Percentiles rank a stretch among this genome's conserved stretches.
Conservation (phyloP, 1,140 invertebrate genomes). For the Drosophila baimaii region DNA sequence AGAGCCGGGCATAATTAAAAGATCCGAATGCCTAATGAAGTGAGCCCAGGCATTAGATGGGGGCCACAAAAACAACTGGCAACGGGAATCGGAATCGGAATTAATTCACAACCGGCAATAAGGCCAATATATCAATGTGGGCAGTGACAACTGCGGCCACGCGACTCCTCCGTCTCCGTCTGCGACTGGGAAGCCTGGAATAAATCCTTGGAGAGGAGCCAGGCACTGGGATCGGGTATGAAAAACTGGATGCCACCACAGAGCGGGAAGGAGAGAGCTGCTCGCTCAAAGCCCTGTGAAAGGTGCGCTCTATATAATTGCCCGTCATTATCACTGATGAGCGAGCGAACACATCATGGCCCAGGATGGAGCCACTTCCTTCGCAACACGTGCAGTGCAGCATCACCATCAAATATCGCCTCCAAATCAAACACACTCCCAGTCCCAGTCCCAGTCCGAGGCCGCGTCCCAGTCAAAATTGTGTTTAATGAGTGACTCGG, state of each 20-base stretch:
- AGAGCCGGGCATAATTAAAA: slow-evolving; percentile 70
- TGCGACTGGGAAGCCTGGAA: slow-evolving; percentile 6
- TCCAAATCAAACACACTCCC: slow-evolving; percentile 71
- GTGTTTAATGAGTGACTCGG: slow-evolving; percentile 80
- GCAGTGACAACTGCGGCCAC: slow-evolving; percentile 59
- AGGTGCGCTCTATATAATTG: slow-evolving; percentile 58
- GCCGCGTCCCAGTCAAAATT: slow-evolving; percentile 56
- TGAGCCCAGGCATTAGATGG: slow-evolving; percentile 64
- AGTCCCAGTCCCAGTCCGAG: slow-evolving; percentile 25
- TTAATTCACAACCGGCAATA: slow-evolving; percentile 7
- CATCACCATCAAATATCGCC: slow-evolving; percentile 65
- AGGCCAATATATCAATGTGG: slow-evolving; percentile 63
- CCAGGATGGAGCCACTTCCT: slow-evolving; percentile 53
- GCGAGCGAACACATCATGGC: slow-evolving; percentile 62
- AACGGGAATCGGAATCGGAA: slow-evolving; percentile 18
- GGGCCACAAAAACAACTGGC: background rate
- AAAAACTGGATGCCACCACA: background rate
- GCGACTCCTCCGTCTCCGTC: slow-evolving; percentile 39
- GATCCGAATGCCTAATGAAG: slow-evolving; percentile 69
- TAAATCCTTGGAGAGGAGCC: slow-evolving; percentile 15
- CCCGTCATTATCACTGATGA: slow-evolving; percentile 80
- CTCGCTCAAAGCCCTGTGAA: slow-evolving; percentile 27
- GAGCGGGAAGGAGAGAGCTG: background rate
- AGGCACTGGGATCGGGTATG: background rate
- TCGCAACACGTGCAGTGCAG: slow-evolving; percentile 69